These are phyloP conservation scores for Coregonus clupeaformis DNA, from an alignment of 2,113 vertebrate species.

Conservation along the genomic window DNA sequence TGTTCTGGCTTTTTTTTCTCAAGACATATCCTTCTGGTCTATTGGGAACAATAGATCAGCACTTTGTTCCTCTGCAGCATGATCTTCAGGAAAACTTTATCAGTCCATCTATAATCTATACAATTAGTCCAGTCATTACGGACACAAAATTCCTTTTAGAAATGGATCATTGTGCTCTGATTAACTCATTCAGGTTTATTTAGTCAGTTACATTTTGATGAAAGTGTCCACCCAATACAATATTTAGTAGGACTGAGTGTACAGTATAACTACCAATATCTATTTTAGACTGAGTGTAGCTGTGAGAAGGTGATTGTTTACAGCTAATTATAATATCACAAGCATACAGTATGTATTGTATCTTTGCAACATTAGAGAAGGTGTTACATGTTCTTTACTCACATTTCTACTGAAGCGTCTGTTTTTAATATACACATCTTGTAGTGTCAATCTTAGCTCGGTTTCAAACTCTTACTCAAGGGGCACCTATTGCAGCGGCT, in stretches of 20 bases:
- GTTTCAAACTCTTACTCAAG: constrained; percentile 24
- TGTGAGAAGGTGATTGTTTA: background rate
- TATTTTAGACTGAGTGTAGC: background rate
- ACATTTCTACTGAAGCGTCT: background rate
- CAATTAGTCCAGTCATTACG: background rate
- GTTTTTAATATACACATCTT: constrained; percentile 6
- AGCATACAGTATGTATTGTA: background rate
- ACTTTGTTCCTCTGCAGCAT: background rate
- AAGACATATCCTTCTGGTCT: background rate
- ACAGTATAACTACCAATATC: constrained; percentile 22
- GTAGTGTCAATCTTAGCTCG: constrained; percentile 17
- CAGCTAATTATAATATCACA: background rate
- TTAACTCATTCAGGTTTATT: background rate
- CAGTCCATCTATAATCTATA: background rate
- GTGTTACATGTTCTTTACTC: background rate
- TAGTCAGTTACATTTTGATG: background rate
- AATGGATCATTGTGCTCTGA: too few species aligned
- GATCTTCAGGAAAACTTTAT: background rate
- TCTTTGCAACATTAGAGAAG: background rate
- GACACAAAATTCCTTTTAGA: background rate
- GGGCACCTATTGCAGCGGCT: constrained; percentile 24
- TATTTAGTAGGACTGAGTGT: constrained; percentile 10
- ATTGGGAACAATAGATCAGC: background rate
- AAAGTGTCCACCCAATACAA: background rate
- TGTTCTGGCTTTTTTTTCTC: background rate